phyloP scores from a whole-genome alignment of 2,113 vertebrate species.

The Brachyhypopomus gauderio region DNA sequence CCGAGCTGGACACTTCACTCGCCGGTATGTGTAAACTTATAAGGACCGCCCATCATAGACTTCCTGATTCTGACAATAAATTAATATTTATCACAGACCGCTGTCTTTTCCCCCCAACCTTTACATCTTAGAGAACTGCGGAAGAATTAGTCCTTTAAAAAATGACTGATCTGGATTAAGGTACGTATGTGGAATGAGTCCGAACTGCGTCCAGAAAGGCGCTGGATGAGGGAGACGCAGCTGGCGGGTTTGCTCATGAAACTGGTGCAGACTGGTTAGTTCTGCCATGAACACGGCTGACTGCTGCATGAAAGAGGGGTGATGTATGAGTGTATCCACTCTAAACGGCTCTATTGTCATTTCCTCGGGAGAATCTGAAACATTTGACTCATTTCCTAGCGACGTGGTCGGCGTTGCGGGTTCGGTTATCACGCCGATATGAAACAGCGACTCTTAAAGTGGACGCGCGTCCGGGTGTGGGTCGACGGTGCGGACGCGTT shows the following conservation, averaged over 20 bases:
- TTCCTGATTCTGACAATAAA: conserved; percentile 47
- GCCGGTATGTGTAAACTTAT: conserved; percentile 40
- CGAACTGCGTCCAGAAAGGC: not conserved
- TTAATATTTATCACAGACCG: not conserved
- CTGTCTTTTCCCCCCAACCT: not conserved
- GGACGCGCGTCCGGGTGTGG: too few relatives aligned
- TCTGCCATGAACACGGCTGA: conserved; percentile 42
- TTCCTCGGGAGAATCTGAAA: not conserved
- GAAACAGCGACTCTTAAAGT: too few relatives aligned
- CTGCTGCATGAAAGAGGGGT: conserved; percentile 39
- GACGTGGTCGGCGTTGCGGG: not conserved
- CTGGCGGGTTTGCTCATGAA: conserved; percentile 18
- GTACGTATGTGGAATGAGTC: conserved; percentile 5
- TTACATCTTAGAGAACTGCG: not conserved
- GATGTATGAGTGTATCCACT: not conserved
- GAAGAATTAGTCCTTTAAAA: not conserved
- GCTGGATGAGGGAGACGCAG: conserved; percentile 27
- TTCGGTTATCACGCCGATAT: not conserved
- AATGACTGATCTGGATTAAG: conserved; percentile 34
- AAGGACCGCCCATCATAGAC: conserved; percentile 7
- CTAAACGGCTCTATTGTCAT: not conserved
- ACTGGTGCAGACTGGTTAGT: conserved; percentile 64
- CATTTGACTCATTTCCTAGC: not conserved
- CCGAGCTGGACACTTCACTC: not conserved
- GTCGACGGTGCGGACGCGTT: too few relatives aligned